These are phyloP conservation scores for Brachymystax lenok DNA, from an alignment of 2,797 vertebrate genomes.

Conservation along the genomic window DNA sequence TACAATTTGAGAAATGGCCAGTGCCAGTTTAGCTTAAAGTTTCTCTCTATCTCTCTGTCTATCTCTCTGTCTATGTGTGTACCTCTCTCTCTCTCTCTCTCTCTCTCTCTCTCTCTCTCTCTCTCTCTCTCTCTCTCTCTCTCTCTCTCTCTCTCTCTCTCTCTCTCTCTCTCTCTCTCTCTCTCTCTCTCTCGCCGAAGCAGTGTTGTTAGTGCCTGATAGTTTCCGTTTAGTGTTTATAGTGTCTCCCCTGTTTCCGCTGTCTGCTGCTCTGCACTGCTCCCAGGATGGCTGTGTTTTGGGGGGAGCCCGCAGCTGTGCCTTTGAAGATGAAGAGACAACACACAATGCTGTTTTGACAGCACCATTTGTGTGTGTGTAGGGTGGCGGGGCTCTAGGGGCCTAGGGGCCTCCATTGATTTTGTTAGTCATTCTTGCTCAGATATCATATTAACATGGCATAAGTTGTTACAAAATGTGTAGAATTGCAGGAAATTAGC, in stretches of 20 bases:
- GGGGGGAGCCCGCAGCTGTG: neutral
- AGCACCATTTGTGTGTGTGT: neutral
- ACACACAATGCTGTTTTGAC: neutral
- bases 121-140: neutral
- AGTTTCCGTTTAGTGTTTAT: neutral
- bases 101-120: neutral
- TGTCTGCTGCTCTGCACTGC: neutral
- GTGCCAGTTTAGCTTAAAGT: neutral
- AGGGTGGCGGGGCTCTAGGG: no score
- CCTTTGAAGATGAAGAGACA: slow-evolving; percentile 8
- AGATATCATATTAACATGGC: no score
- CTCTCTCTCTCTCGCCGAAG: neutral
- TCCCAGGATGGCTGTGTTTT: slow-evolving; percentile 2
- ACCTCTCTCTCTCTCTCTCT: slow-evolving; percentile 5
- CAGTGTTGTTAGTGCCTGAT: neutral
- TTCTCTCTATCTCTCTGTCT: neutral
- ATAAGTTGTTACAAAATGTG: no score
- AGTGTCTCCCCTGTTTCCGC: neutral
- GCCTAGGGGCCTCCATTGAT: no score
- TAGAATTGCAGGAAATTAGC: no score
- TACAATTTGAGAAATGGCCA: neutral
- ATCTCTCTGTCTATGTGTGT: neutral
- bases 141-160: neutral
- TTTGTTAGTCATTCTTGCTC: no score
- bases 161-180: no score